A percentile compares a stretch with the other conserved stretches of the same genome.
Conservation (phyloP, 2,113 vertebrate species). For the Tinamus guttatus region DNA sequence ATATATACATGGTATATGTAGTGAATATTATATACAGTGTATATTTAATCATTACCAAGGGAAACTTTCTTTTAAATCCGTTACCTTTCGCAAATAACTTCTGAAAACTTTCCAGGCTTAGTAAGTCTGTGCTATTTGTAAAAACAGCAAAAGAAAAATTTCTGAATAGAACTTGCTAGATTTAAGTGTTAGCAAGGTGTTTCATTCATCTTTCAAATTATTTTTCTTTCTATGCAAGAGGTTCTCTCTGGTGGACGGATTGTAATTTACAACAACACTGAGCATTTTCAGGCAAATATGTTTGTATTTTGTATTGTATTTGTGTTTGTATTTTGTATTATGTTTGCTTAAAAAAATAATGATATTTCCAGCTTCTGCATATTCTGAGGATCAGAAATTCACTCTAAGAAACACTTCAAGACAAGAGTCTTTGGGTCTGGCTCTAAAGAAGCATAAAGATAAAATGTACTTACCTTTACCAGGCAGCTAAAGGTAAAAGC, state of each 20-base stretch:
- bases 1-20: background rate
- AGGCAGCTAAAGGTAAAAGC: background rate
- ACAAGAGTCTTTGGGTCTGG: background rate
- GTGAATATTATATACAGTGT: background rate
- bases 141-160: background rate
- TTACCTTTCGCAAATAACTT: background rate
- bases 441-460: background rate
- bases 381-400: background rate
- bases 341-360: too few species aligned
- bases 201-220: background rate
- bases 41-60: background rate
- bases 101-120: background rate
- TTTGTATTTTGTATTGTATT: too few species aligned
- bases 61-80: background rate
- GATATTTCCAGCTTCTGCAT: background rate
- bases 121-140: background rate
- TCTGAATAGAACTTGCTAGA: background rate
- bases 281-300: background rate
- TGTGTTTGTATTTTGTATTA: too few species aligned
- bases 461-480: background rate
- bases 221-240: background rate
- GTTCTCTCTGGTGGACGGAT: slow-evolving; percentile 25
- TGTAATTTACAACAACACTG: background rate
- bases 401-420: background rate
- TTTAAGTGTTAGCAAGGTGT: background rate